phyloP scores from a whole-genome alignment of 2,888 invertebrate genomes.

The Rotaria macrura region DNA sequence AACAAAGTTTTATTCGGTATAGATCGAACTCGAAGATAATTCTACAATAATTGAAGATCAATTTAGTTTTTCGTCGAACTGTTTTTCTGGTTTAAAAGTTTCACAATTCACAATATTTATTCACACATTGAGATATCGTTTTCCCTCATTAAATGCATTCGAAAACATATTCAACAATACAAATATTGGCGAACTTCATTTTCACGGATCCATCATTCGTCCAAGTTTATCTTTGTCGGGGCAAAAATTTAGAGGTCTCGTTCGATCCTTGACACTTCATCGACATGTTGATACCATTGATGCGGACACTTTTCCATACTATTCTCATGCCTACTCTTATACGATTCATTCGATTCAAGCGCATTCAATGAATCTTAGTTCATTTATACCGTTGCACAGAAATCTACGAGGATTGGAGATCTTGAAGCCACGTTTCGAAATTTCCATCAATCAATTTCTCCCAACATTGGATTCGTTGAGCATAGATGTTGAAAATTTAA shows the following conservation, averaged over 20 bases:
- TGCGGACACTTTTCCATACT: not conserved
- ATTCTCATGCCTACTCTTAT: not conserved
- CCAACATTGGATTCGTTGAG: not conserved
- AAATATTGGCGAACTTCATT: not conserved
- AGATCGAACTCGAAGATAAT: not conserved
- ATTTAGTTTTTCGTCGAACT: not conserved
- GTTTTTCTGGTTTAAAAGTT: not conserved
- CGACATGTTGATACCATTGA: not conserved
- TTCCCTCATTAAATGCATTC: not conserved
- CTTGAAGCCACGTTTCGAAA: not conserved
- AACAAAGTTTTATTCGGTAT: not conserved
- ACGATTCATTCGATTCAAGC: not conserved
- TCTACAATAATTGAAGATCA: not conserved
- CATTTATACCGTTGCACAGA: not conserved
- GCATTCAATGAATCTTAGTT: not conserved
- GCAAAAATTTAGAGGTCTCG: not conserved
- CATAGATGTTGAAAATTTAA: not conserved
- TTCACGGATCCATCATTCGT: not conserved
- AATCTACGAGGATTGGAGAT: slow-evolving; percentile 7
- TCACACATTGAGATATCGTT: not conserved
- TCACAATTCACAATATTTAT: not conserved
- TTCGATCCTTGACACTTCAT: not conserved
- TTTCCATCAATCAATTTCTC: not conserved
- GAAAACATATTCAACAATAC: slow-evolving; percentile 12
- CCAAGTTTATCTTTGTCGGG: not conserved